phyloP scores from a whole-genome alignment of 2,888 invertebrate genomes.

The Brachypterus glaber region DNA sequence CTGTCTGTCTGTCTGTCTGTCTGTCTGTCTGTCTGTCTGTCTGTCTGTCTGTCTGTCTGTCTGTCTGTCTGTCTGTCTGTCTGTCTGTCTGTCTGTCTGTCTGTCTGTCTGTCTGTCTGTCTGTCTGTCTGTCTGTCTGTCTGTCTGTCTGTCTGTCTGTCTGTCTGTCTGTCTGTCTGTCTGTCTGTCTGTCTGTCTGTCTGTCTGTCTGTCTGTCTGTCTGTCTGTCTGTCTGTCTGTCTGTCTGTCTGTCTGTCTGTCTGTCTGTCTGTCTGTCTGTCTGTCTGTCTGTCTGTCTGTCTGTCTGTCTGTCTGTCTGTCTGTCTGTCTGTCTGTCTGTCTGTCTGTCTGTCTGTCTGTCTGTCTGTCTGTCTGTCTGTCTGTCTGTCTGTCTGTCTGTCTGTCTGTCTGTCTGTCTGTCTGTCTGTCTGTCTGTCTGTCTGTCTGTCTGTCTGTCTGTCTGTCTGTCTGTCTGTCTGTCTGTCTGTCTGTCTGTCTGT shows the following conservation, averaged over 20 bases:
- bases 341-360: conserved; percentile 1
- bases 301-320: conserved; percentile 1
- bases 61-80: conserved; percentile 1
- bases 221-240: conserved; percentile 1
- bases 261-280: conserved; percentile 1
- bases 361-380: conserved; percentile 1
- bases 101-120: conserved; percentile 1
- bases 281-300: conserved; percentile 1
- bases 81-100: conserved; percentile 1
- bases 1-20: conserved; percentile 1
- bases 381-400: conserved; percentile 1
- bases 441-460: conserved; percentile 1
- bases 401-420: conserved; percentile 1
- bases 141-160: conserved; percentile 1
- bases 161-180: conserved; percentile 1
- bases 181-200: conserved; percentile 1
- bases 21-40: conserved; percentile 1
- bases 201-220: conserved; percentile 1
- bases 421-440: conserved; percentile 1
- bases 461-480: conserved; percentile 1
- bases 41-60: conserved; percentile 1
- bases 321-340: conserved; percentile 1
- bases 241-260: conserved; percentile 1
- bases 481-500: conserved; percentile 1
- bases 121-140: conserved; percentile 1